Percentiles rank a stretch among this genome's conserved stretches.
These are phyloP conservation scores for Sycophila sp. DNA, from an alignment of 1,140 invertebrate genomes.

Conservation along the genomic window DNA sequence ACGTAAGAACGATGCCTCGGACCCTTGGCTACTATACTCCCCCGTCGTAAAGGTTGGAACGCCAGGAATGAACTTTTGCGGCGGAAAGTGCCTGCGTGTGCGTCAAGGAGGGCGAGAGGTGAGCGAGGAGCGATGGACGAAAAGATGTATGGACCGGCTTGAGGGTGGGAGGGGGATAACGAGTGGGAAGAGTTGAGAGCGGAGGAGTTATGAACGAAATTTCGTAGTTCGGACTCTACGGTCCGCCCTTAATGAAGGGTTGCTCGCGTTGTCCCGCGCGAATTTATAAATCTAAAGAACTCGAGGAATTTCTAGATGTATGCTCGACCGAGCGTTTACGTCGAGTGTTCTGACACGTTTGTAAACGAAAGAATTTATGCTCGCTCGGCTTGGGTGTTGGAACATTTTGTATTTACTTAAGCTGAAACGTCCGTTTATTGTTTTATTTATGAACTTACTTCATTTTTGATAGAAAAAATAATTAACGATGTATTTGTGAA, in stretches of 20 bases:
- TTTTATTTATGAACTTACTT: too few species aligned
- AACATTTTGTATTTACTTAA: too few species aligned
- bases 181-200: not conserved
- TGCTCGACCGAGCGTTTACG: too few species aligned
- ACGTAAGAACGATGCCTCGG: not conserved
- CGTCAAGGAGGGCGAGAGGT: conserved; percentile 6
- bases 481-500: too few species aligned
- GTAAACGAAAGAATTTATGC: too few species aligned
- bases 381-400: too few species aligned
- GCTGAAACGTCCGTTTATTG: too few species aligned
- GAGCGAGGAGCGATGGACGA: conserved; percentile 5
- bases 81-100: not conserved
- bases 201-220: conserved; percentile 14
- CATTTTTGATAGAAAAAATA: too few species aligned
- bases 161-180: conserved; percentile 28
- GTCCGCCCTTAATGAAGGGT: not conserved
- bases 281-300: not conserved
- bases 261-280: not conserved
- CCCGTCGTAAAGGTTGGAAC: conserved; percentile 43
- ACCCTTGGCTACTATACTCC: too few species aligned
- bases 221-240: conserved; percentile 15
- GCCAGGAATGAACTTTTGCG: conserved; percentile 41
- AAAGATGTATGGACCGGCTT: conserved; percentile 22
- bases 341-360: too few species aligned
- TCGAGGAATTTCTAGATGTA: too few species aligned